A percentile compares a stretch with the other conserved stretches of the same genome.
Evolutionary conservation across 1,140 invertebrate species (phyloP).

Genomic region (Stratiolaelaps scimitus): DNA sequence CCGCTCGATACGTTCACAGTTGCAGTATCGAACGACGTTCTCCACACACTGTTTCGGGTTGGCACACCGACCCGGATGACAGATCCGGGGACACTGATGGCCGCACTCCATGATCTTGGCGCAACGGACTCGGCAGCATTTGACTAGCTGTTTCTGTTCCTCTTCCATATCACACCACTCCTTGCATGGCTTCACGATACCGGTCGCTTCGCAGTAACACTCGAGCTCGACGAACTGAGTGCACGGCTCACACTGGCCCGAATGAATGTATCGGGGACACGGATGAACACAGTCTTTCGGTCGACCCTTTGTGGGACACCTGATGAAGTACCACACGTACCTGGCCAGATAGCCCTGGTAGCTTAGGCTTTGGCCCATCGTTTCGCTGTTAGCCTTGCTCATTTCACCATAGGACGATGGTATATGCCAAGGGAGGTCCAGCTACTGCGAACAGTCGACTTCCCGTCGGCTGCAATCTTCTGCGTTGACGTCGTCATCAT

Average conservation of each 20-base stretch:
- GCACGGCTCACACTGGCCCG: constrained; percentile 49
- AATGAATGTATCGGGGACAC: constrained; percentile 63
- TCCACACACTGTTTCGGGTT: constrained; percentile 56
- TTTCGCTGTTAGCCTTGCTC: background rate
- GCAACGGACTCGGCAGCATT: constrained; percentile 49
- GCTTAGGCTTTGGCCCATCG: constrained; percentile 11
- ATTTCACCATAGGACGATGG: too few relatives aligned
- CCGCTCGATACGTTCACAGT: constrained; percentile 62
- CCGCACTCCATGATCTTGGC: constrained; percentile 45
- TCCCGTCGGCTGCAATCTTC: too few relatives aligned
- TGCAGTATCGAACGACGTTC: constrained; percentile 62
- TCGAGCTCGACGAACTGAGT: constrained; percentile 53
- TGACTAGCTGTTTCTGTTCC: constrained; percentile 46
- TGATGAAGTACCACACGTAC: constrained; percentile 1
- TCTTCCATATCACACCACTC: constrained; percentile 48
- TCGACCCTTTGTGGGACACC: constrained; percentile 53
- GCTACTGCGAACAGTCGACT: too few relatives aligned
- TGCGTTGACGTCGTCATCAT: too few relatives aligned
- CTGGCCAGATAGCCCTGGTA: background rate
- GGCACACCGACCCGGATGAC: constrained; percentile 63
- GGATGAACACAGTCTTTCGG: constrained; percentile 62
- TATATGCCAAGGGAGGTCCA: too few relatives aligned
- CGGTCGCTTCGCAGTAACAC: constrained; percentile 65
- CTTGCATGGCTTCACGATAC: constrained; percentile 57
- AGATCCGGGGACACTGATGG: constrained; percentile 61